A percentile compares a stretch with the other conserved stretches of the same genome.
Evolutionary conservation across 2,888 invertebrate genomes (phyloP).

Genomic region (Danaus chrysippus): DNA sequence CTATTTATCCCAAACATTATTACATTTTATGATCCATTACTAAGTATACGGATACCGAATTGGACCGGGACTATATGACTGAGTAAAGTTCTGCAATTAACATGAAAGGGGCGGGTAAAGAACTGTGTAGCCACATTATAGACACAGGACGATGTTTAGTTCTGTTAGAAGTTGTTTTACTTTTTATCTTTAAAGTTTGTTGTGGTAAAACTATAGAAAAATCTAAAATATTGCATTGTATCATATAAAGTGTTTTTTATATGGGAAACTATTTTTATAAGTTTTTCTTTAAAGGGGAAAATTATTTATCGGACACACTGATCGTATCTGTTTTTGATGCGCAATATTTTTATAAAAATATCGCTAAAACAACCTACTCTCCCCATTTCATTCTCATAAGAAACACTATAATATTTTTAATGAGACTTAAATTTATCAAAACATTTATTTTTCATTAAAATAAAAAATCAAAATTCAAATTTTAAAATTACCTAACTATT

Average conservation of each 20-base stretch:
- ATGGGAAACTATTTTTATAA: neutral
- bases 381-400: neutral
- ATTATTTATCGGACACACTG: neutral
- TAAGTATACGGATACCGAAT: constrained; percentile 28
- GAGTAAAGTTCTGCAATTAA: constrained; percentile 39
- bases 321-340: neutral
- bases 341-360: neutral
- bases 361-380: neutral
- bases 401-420: no score
- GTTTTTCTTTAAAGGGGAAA: neutral
- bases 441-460: neutral
- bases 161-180: no score
- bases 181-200: no score
- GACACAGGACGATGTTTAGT: no score
- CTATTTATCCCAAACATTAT: no score
- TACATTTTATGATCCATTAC: constrained; percentile 17
- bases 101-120: constrained; percentile 55
- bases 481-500: no score
- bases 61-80: constrained; percentile 2
- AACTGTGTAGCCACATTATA: constrained; percentile 5
- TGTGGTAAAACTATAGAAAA: neutral
- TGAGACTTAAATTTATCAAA: neutral
- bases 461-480: no score
- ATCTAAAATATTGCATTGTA: neutral
- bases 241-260: neutral